Conservation (phyloP, 1,140 invertebrate genomes). For the Drosophila ambigua region DNA sequence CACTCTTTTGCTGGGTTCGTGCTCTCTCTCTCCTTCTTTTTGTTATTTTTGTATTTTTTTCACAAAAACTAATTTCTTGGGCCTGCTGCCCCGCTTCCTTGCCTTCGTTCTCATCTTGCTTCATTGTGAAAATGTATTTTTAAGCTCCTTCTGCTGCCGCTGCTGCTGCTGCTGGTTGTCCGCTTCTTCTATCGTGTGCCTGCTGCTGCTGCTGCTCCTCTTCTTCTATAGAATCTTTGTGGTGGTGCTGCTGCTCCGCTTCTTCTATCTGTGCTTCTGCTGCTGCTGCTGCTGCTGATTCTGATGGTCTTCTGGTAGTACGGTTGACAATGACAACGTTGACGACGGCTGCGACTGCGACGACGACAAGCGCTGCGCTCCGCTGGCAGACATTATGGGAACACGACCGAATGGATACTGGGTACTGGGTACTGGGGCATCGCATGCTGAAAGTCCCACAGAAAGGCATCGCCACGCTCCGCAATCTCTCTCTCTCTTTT, state of each 20-base stretch:
- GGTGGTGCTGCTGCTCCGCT: slow-evolving; percentile 43
- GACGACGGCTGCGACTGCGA: slow-evolving; percentile 74
- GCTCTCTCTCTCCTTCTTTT: slow-evolving; percentile 28
- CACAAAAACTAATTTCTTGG: slow-evolving; percentile 38
- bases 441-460: slow-evolving; percentile 59
- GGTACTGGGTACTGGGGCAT: slow-evolving; percentile 40
- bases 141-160: slow-evolving; percentile 51
- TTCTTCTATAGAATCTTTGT: slow-evolving; percentile 14
- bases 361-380: slow-evolving; percentile 71
- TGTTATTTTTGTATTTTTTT: slow-evolving; percentile 62
- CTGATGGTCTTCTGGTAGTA: slow-evolving; percentile 46
- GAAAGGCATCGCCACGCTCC: slow-evolving; percentile 37
- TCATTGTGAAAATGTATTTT: slow-evolving; percentile 83
- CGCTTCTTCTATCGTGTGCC: slow-evolving; percentile 31
- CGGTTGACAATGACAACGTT: slow-evolving; percentile 79
- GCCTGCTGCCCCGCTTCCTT: slow-evolving; percentile 37
- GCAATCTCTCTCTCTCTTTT: slow-evolving; percentile 10
- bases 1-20: slow-evolving; percentile 1
- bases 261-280: slow-evolving; percentile 40
- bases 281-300: slow-evolving; percentile 39
- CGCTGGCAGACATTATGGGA: slow-evolving; percentile 83
- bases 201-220: slow-evolving; percentile 47
- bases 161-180: slow-evolving; percentile 31
- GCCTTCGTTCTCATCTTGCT: slow-evolving; percentile 75
- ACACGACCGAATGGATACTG: slow-evolving; percentile 83